Conservation (phyloP, 1,140 invertebrate species). For the Ctenoplectra terminalis region DNA sequence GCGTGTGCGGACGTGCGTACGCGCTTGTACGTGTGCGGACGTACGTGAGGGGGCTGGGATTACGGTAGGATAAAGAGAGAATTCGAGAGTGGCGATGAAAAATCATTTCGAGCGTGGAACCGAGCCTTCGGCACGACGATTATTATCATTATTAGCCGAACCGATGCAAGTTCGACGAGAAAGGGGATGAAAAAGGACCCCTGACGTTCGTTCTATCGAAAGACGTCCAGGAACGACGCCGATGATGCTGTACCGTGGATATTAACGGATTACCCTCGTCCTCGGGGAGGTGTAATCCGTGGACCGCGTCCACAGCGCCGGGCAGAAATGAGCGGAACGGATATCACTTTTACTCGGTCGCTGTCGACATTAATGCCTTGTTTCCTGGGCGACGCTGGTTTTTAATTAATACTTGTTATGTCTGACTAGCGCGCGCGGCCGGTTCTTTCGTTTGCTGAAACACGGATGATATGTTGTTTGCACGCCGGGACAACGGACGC, state of each 20-base stretch:
- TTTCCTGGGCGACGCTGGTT: constrained; percentile 52
- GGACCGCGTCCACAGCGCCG: constrained; percentile 23
- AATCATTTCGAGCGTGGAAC: constrained; percentile 59
- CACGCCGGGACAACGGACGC: constrained; percentile 48
- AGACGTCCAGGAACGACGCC: background rate
- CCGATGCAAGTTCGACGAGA: no score
- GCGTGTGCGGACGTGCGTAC: background rate
- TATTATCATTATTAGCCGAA: constrained; percentile 59
- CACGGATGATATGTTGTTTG: constrained; percentile 54
- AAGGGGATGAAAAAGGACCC: background rate
- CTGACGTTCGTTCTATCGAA: background rate
- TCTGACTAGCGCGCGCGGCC: constrained; percentile 21
- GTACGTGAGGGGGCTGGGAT: constrained; percentile 56
- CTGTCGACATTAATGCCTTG: constrained; percentile 43
- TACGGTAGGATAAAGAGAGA: constrained; percentile 62
- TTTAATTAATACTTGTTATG: constrained; percentile 53
- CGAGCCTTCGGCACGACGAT: constrained; percentile 49
- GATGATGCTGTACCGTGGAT: background rate
- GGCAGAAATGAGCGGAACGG: constrained; percentile 36
- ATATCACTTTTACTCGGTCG: constrained; percentile 39
- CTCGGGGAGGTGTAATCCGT: constrained; percentile 47
- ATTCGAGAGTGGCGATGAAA: constrained; percentile 67
- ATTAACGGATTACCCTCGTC: constrained; percentile 51
- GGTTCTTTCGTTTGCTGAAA: constrained; percentile 50
- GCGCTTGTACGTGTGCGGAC: constrained; percentile 21